These are phyloP conservation scores for Zygothrica quintamaculata DNA, from an alignment of 2,888 invertebrate genomes.

Conservation along the genomic window DNA sequence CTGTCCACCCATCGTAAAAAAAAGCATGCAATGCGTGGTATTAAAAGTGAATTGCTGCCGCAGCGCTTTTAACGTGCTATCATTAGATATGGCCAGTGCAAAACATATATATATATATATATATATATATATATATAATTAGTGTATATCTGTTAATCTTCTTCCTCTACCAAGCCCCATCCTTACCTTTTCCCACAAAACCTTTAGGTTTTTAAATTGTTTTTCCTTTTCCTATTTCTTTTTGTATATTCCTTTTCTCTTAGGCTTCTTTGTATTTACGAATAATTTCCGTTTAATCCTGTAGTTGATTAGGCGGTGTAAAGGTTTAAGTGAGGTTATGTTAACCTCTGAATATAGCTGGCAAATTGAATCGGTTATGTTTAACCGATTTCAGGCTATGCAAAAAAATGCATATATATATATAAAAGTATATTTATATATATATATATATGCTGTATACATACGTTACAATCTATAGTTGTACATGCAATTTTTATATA, in stretches of 20 bases:
- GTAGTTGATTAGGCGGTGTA: conserved; percentile 39
- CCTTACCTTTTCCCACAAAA: accelerated
- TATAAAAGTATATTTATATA: background rate
- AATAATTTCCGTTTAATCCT: background rate
- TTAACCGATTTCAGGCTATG: conserved; percentile 42
- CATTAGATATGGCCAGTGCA: conserved; percentile 20
- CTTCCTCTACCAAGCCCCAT: background rate
- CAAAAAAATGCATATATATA: conserved; percentile 9
- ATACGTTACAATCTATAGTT: conserved; percentile 56
- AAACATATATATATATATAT: too few relatives aligned
- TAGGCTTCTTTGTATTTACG: background rate
- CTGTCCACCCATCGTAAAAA: conserved; percentile 82
- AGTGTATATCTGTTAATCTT: conserved; percentile 19
- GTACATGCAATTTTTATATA: conserved; percentile 70
- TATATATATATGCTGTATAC: conserved; percentile 18
- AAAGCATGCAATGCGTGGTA: conserved; percentile 79
- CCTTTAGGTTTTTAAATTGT: conserved; percentile 3
- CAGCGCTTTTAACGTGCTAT: conserved; percentile 65
- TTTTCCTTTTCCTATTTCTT: too few relatives aligned
- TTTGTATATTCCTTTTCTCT: accelerated
- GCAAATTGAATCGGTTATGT: conserved; percentile 26
- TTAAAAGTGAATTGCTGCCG: conserved; percentile 68
- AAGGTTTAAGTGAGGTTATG: conserved; percentile 70
- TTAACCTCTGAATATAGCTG: conserved; percentile 56
- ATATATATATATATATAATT: too few relatives aligned